A percentile compares a stretch with the other conserved stretches of the same genome.
These are phyloP conservation scores for Thumatha senex DNA, from an alignment of 2,888 invertebrate genomes.

Conservation along the genomic window DNA sequence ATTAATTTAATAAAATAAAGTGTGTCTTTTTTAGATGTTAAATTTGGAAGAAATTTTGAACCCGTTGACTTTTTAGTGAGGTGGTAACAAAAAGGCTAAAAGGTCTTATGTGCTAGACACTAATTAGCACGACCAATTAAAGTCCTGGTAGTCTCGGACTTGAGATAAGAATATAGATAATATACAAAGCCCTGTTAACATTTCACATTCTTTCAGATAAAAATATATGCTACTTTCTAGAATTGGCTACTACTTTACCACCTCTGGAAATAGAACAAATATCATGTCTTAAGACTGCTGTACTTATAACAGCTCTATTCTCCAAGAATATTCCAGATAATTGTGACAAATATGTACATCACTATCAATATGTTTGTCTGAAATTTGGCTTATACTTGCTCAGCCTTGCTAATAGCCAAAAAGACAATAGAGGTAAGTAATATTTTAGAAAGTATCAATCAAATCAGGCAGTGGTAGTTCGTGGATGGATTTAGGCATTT, in stretches of 20 bases:
- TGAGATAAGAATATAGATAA: too few species aligned
- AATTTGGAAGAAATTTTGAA: too few species aligned
- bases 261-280: conserved; percentile 56
- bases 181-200: too few species aligned
- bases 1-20: too few species aligned
- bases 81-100: too few species aligned
- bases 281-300: conserved; percentile 58
- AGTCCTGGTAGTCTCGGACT: too few species aligned
- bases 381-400: conserved; percentile 63
- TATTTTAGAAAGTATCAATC: background rate
- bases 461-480: background rate
- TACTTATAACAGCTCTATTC: conserved; percentile 62
- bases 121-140: too few species aligned
- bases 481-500: too few species aligned
- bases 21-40: too few species aligned
- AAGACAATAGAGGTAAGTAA: conserved; percentile 63
- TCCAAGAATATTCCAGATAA: conserved; percentile 50
- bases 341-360: conserved; percentile 32
- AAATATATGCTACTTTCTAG: conserved; percentile 65
- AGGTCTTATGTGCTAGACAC: too few species aligned
- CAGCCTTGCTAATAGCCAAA: conserved; percentile 54
- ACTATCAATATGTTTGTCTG: conserved; percentile 64
- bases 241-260: conserved; percentile 55
- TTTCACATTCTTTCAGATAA: conserved; percentile 47
- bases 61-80: too few species aligned